Base-by-base conservation (phyloP, 2,888 invertebrate genomes). In the Agonopterix heracliana region DNA sequence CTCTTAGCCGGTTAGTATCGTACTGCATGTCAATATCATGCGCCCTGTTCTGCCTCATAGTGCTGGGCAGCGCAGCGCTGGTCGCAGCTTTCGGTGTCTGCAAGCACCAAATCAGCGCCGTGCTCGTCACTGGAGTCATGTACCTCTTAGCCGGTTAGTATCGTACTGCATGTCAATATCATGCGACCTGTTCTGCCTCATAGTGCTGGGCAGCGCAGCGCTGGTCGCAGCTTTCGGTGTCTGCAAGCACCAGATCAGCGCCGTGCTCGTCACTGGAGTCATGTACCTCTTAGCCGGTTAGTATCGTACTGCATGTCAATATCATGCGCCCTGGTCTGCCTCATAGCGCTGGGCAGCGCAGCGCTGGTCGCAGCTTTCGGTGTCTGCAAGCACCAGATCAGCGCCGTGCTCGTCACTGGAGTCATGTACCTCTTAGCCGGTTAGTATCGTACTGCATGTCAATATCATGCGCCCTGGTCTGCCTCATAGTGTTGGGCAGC, bases 351-450 rank as follows among this genome's bases (percentile, higher is more conserved):
- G 8, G 8, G 26, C 14, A 2, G 17, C n/a, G n/a, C n/a, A n/a
- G n/a, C n/a, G n/a, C n/a, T n/a, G 50, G 95, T 97, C 2, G 97
- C 97, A 13, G 92, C 94, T 44, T 96, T 98, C 74, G 97, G 97
- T 4, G 91, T 98, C 17, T 93, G 95, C 73, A 93, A 95, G 77
- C 95, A 96, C 68, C 97, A 97, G 86, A 96, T 97, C 71, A 96
- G 97, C 66, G 97, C 97, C 2, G 96, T 97, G 36, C 91, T 98
- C 50, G 94, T 98, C 41, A 97, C 98, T 0, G 97, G 97, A 10
- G 97, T 98, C 47, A 96, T 98, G 94, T 98, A 97, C 80, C 89
- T 97, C 50, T 83, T 97, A 72, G 97, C 97, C 77, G 97, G 97
- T 96, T 78, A 86, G 87, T 60, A 35, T 13, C 44, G 17, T 17